A percentile compares a stretch with the other conserved stretches of the same genome.
Evolutionary conservation across 1,140 invertebrate genomes (phyloP).

Genomic region (Geopemphigus sp.): DNA sequence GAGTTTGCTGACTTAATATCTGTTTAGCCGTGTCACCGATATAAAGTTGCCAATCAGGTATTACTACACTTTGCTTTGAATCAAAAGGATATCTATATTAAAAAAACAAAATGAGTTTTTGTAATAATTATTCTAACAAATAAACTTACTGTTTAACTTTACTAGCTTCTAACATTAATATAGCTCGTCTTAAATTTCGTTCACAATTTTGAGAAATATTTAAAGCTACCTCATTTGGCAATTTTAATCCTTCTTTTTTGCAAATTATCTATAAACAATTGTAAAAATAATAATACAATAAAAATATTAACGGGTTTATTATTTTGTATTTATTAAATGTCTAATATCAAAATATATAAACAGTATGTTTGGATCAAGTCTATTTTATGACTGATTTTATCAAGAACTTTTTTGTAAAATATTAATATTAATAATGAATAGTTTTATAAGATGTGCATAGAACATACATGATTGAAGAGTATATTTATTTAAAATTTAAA

Average conservation of each 20-base stretch:
- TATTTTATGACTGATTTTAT: no score
- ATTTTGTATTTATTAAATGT: no score
- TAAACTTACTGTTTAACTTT: slow-evolving; percentile 77
- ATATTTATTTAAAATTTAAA: no score
- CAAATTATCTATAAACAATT: slow-evolving; percentile 63
- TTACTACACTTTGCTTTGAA: slow-evolving; percentile 75
- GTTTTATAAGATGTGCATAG: no score
- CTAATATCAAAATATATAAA: no score
- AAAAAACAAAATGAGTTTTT: neutral
- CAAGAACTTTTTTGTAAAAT: no score
- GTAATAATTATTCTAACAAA: neutral
- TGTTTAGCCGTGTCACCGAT: slow-evolving; percentile 82
- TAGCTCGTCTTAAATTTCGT: slow-evolving; percentile 87
- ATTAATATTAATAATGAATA: no score
- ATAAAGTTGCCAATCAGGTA: slow-evolving; percentile 92
- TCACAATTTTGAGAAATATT: slow-evolving; percentile 78
- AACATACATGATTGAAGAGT: no score
- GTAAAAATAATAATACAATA: no score
- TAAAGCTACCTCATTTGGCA: slow-evolving; percentile 76
- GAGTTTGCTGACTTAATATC: slow-evolving; percentile 85
- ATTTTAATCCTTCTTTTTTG: slow-evolving; percentile 78
- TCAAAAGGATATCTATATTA: slow-evolving; percentile 72
- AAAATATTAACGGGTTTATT: no score
- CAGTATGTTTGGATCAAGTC: no score
- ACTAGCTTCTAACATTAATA: slow-evolving; percentile 92